phyloP scores from a whole-genome alignment of 2,797 vertebrate genomes.

The Gouania willdenowi region DNA sequence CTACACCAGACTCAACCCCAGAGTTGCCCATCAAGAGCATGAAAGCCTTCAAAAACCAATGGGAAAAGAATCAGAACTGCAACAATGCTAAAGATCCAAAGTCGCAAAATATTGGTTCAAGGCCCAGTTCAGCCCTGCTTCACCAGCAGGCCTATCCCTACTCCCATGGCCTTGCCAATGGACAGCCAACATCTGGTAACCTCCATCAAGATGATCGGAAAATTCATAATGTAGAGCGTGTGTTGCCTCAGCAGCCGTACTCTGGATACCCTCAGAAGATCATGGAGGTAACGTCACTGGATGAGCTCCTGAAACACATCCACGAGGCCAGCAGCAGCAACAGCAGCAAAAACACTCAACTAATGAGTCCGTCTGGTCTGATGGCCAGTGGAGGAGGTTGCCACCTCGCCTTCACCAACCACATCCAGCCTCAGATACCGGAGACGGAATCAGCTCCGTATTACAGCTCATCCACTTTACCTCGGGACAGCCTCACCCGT shows the following conservation, averaged over 20 bases:
- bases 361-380: constrained; percentile 71
- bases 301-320: constrained; percentile 87
- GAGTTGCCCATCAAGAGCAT: constrained; percentile 88
- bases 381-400: constrained; percentile 63
- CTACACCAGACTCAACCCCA: constrained; percentile 89
- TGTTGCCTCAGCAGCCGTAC: constrained; percentile 75
- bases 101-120: constrained; percentile 65
- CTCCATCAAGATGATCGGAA: constrained; percentile 79
- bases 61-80: constrained; percentile 91
- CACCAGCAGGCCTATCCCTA: constrained; percentile 79
- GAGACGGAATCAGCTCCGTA: constrained; percentile 78
- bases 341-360: constrained; percentile 65
- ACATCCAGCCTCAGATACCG: constrained; percentile 80
- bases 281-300: constrained; percentile 85
- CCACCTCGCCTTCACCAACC: constrained; percentile 71
- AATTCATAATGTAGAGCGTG: constrained; percentile 79
- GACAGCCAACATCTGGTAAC: constrained; percentile 61
- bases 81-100: constrained; percentile 88
- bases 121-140: constrained; percentile 68
- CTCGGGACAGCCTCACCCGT: constrained; percentile 81
- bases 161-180: constrained; percentile 67
- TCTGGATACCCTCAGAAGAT: constrained; percentile 80
- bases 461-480: constrained; percentile 81
- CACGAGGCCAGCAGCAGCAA: constrained; percentile 77
- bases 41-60: constrained; percentile 83